Base-by-base conservation (phyloP, 2,113 vertebrate genomes). In the Rhegmatorhina hoffmannsi region DNA sequence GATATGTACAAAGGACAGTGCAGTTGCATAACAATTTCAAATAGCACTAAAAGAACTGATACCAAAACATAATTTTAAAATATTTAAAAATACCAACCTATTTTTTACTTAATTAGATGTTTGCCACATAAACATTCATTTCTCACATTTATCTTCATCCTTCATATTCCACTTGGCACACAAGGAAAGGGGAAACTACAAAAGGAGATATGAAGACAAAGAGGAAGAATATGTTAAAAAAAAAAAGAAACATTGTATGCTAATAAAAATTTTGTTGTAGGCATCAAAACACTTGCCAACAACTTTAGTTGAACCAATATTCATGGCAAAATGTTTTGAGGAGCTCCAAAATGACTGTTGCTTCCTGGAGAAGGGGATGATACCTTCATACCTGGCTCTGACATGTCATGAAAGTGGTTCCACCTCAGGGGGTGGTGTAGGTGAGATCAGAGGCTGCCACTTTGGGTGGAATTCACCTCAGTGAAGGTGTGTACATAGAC, bases 91-190 rank as follows among this genome's bases (percentile, higher is more conserved):
- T 58, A 17, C 31, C 67, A 6, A 7, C 63, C 17, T 89, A 9
- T 50, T 85, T 89, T 79, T 83, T 62, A 20, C 40, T 58, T 66
- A 70, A 86, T 95, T 93, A 77, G 58, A 58, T 55, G 55, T 84
- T 92, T 77, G 38, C 66, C 92, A 92, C 47, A 24, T 52, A 46
- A 67, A 53, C 66, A 62, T 81, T 94, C 59, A 76, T 73, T 83
- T 90, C 76, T 94, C 60, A 44, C 64, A 86, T 90, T 55, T 78
- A 55, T 67, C 85, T 86, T 76, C 88, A 88, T 91, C 68, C n/a
- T 90, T 86, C 83, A 40, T 86, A 88, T 89, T 94, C 52, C 68
- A 47, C 92, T 91, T 93, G 86, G 56, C 92, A 59, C 53, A 38
- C 36, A 64, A 86, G 92, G 21, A 80, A 67, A 74, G 20, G 36